Percentiles rank a stretch among this genome's conserved stretches.
These are phyloP conservation scores for Cyanoderma ruficeps DNA, from an alignment of 2,113 vertebrate genomes.

Conservation along the genomic window DNA sequence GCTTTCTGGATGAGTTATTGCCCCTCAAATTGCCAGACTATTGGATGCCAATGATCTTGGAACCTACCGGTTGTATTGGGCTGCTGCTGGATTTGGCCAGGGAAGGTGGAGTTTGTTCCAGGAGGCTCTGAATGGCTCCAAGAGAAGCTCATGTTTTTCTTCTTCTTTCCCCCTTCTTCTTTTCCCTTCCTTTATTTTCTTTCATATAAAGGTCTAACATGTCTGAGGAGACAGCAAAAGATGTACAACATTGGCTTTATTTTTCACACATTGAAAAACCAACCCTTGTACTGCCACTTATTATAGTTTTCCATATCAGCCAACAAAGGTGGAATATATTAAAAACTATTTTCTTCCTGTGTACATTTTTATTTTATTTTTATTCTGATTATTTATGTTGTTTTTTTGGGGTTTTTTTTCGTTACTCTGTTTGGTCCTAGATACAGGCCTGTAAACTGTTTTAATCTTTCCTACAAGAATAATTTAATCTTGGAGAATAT, in stretches of 20 bases:
- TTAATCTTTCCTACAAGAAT: conserved; percentile 24
- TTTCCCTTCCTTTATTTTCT: neutral
- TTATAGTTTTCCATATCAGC: neutral
- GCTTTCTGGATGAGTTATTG: conserved; percentile 1
- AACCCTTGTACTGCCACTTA: neutral
- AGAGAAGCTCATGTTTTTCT: neutral
- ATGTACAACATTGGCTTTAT: neutral
- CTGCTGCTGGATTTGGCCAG: neutral
- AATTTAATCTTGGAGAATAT: conserved; percentile 10
- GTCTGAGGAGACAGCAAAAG: neutral
- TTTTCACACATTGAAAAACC: neutral
- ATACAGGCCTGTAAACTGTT: neutral
- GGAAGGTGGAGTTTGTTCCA: neutral
- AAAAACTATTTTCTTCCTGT: neutral
- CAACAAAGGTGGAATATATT: neutral
- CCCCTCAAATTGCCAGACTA: neutral
- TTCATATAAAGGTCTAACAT: neutral
- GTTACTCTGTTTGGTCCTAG: neutral
- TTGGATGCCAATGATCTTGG: neutral
- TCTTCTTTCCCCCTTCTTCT: neutral
- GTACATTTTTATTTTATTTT: neutral
- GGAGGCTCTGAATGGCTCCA: neutral
- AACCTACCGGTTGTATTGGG: neutral
- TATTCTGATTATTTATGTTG: neutral
- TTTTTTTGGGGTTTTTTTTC: neutral